phyloP scores from a whole-genome alignment of 2,888 invertebrate genomes.

The Cyrtodaria siliqua region DNA sequence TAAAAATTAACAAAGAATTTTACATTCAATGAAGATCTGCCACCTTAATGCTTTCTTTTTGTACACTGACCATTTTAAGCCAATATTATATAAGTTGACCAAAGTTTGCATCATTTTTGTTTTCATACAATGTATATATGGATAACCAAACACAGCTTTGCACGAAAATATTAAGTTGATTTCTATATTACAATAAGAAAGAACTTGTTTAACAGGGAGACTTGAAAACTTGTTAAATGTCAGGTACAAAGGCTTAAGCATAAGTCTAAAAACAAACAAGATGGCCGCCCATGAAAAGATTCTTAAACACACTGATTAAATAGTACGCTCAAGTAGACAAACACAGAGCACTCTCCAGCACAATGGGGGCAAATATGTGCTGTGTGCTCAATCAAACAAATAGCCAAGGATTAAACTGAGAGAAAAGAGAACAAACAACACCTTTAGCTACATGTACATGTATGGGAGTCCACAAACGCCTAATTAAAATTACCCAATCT shows the following conservation, averaged over 20 bases:
- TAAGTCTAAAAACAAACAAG: slow-evolving; percentile 37
- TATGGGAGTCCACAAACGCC: slow-evolving; percentile 26
- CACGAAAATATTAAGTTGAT: too few species aligned
- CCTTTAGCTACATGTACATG: slow-evolving; percentile 19
- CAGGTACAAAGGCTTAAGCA: background rate
- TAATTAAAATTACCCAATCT: slow-evolving; percentile 35
- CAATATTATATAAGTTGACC: too few species aligned
- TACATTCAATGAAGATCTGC: too few species aligned
- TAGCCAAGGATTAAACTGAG: slow-evolving; percentile 17
- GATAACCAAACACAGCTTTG: too few species aligned
- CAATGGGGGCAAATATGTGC: slow-evolving; percentile 22
- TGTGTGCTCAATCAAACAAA: slow-evolving; percentile 30
- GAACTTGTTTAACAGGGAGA: too few species aligned
- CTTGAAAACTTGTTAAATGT: background rate
- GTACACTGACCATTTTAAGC: too few species aligned
- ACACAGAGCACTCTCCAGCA: slow-evolving; percentile 10
- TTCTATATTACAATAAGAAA: too few species aligned
- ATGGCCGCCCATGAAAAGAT: slow-evolving; percentile 12
- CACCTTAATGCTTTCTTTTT: too few species aligned
- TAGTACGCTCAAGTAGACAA: slow-evolving; percentile 14
- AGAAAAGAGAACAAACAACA: slow-evolving; percentile 34
- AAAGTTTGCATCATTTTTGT: too few species aligned
- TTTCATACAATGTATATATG: too few species aligned
- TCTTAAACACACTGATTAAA: slow-evolving; percentile 32
- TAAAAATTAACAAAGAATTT: too few species aligned